Conservation (phyloP, 2,888 invertebrate species). For the Eupithecia pulchellata region DNA sequence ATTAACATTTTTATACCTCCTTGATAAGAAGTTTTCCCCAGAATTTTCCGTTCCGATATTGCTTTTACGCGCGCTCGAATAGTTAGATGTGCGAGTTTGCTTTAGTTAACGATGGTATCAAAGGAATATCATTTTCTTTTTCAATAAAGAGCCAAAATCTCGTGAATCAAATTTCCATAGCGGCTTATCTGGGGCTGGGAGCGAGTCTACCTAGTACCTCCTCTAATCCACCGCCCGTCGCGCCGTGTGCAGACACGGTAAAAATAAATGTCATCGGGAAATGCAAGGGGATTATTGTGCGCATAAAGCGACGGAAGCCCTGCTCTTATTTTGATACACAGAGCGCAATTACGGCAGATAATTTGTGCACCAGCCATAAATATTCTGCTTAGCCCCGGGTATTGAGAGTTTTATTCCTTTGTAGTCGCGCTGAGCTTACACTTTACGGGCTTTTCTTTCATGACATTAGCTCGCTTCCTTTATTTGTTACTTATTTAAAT, state of each 20-base stretch:
- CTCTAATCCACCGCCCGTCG: conserved; percentile 35
- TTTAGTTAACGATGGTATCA: conserved; percentile 44
- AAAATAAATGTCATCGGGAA: conserved; percentile 46
- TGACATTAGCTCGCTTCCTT: not conserved
- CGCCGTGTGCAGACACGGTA: conserved; percentile 31
- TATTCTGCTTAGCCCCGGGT: conserved; percentile 29
- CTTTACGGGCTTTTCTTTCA: conserved; percentile 15
- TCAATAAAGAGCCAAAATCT: conserved; percentile 48
- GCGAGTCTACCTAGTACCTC: conserved; percentile 32
- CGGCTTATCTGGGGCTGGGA: conserved; percentile 48
- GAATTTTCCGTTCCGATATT: conserved; percentile 41
- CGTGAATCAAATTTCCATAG: conserved; percentile 51
- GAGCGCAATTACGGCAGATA: conserved; percentile 40
- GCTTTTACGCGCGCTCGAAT: conserved; percentile 37
- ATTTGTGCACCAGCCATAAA: conserved; percentile 32
- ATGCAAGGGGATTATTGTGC: conserved; percentile 44
- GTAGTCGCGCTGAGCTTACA: conserved; percentile 17
- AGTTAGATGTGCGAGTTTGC: conserved; percentile 43
- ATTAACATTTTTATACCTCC: conserved; percentile 43
- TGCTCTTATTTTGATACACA: conserved; percentile 38
- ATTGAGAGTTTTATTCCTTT: conserved; percentile 29
- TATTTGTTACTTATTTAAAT: conserved; percentile 10
- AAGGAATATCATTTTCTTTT: conserved; percentile 50
- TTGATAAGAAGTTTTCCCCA: conserved; percentile 37
- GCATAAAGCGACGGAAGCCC: conserved; percentile 34